Conservation (phyloP, 2,888 invertebrate species). For the Drosophila yooni region DNA sequence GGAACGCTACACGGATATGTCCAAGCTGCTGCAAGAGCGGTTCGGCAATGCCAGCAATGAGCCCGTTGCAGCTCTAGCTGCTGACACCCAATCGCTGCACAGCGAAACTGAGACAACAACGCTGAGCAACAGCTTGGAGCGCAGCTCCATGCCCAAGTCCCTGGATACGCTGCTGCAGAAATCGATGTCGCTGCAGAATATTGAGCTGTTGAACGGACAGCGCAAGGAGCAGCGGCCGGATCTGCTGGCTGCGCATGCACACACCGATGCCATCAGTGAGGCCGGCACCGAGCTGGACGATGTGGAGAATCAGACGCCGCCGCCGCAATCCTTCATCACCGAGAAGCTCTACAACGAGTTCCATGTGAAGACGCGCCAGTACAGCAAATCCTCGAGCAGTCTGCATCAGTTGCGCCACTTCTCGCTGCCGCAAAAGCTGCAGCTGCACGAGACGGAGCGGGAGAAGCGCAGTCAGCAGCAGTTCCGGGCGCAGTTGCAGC, state of each 20-base stretch:
- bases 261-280: constrained; percentile 82
- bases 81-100: constrained; percentile 51
- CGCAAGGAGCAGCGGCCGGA: constrained; percentile 81
- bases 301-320: constrained; percentile 79
- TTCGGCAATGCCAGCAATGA: constrained; percentile 86
- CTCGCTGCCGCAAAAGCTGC: constrained; percentile 85
- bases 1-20: constrained; percentile 90
- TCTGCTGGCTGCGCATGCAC: constrained; percentile 72
- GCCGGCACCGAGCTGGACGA: constrained; percentile 82
- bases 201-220: constrained; percentile 81
- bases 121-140: constrained; percentile 75
- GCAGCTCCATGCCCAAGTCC: constrained; percentile 57
- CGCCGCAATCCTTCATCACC: constrained; percentile 89
- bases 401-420: constrained; percentile 85
- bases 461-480: constrained; percentile 83
- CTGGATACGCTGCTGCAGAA: constrained; percentile 80
- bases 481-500: constrained; percentile 60
- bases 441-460: constrained; percentile 86
- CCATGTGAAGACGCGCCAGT: constrained; percentile 89
- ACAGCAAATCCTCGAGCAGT: constrained; percentile 88
- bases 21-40: constrained; percentile 89
- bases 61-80: constrained; percentile 4
- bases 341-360: constrained; percentile 90
- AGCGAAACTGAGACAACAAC: constrained; percentile 81
- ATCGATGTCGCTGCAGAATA: constrained; percentile 84